phyloP scores from a whole-genome alignment of 2,888 invertebrate species.

The Mesochorus sp. region DNA sequence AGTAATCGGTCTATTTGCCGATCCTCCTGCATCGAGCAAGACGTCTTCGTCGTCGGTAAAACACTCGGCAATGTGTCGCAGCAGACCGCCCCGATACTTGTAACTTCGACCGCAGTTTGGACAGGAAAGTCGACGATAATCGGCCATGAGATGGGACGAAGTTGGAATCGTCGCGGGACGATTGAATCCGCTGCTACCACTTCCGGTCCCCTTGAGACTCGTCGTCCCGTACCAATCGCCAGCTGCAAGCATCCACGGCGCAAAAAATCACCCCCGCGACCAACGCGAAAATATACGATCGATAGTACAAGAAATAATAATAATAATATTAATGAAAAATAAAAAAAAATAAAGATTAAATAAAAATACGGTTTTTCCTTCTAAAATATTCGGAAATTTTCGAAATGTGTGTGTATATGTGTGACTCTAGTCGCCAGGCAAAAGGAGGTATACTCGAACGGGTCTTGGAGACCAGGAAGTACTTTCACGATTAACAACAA shows the following conservation, averaged over 20 bases:
- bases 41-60: constrained; percentile 71
- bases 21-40: constrained; percentile 54
- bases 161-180: constrained; percentile 65
- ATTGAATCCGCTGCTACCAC: constrained; percentile 59
- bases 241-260: constrained; percentile 74
- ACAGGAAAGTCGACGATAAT: constrained; percentile 78
- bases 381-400: constrained; percentile 5
- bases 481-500: constrained; percentile 67
- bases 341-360: constrained; percentile 8
- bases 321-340: constrained; percentile 4
- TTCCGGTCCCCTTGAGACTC: constrained; percentile 27
- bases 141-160: constrained; percentile 74
- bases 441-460: constrained; percentile 58
- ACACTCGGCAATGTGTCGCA: constrained; percentile 80
- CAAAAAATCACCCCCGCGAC: constrained; percentile 63
- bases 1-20: constrained; percentile 65
- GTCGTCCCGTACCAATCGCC: constrained; percentile 63
- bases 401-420: not conserved
- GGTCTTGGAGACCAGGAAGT: constrained; percentile 38
- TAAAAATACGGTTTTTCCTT: not conserved
- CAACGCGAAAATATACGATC: constrained; percentile 53
- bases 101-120: constrained; percentile 81
- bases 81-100: constrained; percentile 81
- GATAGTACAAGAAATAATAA: constrained; percentile 14
- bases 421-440: constrained; percentile 39